These are phyloP conservation scores for Macrobrachium rosenbergii DNA, from an alignment of 1,140 invertebrate species.

Conservation along the genomic window DNA sequence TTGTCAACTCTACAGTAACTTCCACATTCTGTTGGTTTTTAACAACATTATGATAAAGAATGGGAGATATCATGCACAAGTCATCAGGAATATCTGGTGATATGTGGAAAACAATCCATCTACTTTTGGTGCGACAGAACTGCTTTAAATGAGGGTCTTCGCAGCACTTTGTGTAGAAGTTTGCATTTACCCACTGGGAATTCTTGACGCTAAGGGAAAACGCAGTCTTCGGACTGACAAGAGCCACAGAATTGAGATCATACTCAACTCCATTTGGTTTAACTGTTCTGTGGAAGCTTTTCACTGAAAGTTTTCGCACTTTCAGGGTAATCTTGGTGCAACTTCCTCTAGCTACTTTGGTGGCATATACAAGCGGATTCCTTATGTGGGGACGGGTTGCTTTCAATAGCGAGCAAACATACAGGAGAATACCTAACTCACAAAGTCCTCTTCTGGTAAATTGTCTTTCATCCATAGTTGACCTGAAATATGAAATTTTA, in stretches of 20 bases:
- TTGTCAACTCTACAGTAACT: conserved; percentile 23
- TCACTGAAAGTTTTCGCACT: conserved; percentile 20
- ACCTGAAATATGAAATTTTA: no score
- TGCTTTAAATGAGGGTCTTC: neutral
- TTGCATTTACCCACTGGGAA: conserved; percentile 40
- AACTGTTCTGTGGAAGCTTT: neutral
- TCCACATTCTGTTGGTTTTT: conserved; percentile 1
- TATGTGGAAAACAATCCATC: conserved; percentile 35
- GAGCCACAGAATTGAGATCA: conserved; percentile 44
- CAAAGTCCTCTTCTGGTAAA: no score
- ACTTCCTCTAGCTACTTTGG: neutral
- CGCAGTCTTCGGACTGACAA: conserved; percentile 33
- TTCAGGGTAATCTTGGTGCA: conserved; percentile 2
- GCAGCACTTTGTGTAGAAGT: neutral
- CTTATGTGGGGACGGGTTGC: conserved; percentile 33
- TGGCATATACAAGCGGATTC: conserved; percentile 28
- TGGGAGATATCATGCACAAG: conserved; percentile 17
- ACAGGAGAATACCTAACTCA: neutral
- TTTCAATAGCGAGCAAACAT: conserved; percentile 35
- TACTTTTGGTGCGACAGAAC: neutral
- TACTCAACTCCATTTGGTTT: conserved; percentile 2
- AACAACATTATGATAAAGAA: conserved; percentile 37
- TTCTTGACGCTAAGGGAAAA: conserved; percentile 14
- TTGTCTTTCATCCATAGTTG: no score
- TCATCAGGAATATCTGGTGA: conserved; percentile 25